Evolutionary conservation across 1,140 invertebrate genomes (phyloP), one percentile per base, ranked within the genome.

Genomic region (Portunus trituberculatus): DNA sequence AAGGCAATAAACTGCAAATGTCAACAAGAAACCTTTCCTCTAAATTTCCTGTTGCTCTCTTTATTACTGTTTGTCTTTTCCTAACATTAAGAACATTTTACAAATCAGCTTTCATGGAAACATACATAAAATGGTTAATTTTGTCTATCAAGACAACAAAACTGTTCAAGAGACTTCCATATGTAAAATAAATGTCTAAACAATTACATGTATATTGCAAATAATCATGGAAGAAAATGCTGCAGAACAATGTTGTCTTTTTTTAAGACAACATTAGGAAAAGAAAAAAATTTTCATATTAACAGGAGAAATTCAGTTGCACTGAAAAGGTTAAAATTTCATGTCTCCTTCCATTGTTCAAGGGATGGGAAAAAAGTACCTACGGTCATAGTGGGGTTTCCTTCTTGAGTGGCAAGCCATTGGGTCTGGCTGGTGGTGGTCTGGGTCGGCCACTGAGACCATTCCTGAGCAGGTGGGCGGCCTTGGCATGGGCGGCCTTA

Each of bases 321-420:
- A 25, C 25, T 89, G 20, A 29, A 39, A 39, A 14, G 32, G 39
- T 76, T 82, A 67, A 4, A 48, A 91, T 91, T 7, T 20, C 32
- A 39, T 4, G 29, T 14, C 29, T 48, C 25, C 46, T 25, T 28
- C 25, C 28, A 20, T 28, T 92, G 1, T 52, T 28, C 20, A 20
- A 4, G n/a, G 6, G 28, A 12, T 31, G 82, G 7, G 83, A 76
- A 10, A 82, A 29, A 82, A 48, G 48, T 14, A 67, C 48, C 32
- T 95, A 95, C 95, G 95, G 96, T 96, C 96, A 97, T 96, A 98
- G 97, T 14, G 98, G 98, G 39, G 98, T 98, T 97, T 98, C 98
- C 97, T 98, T 98, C 96, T 98, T 98, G 97, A 98, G 98, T 96
- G 98, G 98, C 96, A 98, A 97, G 96, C 98, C 98, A 97, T 98